Percentiles rank a stretch among this genome's conserved stretches.
Conservation (phyloP, 2,888 invertebrate species). For the Eulithis testata region DNA sequence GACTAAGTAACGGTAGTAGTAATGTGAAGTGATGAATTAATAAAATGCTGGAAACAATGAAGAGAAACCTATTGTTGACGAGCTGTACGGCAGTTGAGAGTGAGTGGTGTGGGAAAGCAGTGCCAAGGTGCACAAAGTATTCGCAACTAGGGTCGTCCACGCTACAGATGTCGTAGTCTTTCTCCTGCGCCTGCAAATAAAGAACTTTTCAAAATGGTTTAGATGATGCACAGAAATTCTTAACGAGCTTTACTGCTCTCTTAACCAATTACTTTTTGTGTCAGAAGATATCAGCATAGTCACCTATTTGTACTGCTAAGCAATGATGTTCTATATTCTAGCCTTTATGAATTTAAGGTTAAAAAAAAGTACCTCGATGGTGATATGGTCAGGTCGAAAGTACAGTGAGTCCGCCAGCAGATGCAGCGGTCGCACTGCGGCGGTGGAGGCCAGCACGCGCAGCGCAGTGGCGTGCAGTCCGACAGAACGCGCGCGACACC, state of each 20-base stretch:
- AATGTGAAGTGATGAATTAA: no score
- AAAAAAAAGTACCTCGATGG: slow-evolving; percentile 48
- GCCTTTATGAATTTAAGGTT: no score
- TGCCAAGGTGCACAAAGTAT: slow-evolving; percentile 66
- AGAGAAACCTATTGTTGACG: slow-evolving; percentile 59
- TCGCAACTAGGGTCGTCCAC: slow-evolving; percentile 65
- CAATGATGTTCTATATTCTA: no score
- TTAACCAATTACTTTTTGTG: no score
- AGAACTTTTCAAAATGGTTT: no score
- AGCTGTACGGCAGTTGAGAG: slow-evolving; percentile 57
- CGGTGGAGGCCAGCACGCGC: slow-evolving; percentile 59
- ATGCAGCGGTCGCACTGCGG: slow-evolving; percentile 54
- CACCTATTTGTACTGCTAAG: no score
- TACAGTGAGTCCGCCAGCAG: slow-evolving; percentile 65
- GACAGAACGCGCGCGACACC: slow-evolving; percentile 50
- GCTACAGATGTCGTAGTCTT: slow-evolving; percentile 67
- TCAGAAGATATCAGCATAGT: no score
- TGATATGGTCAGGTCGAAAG: slow-evolving; percentile 56
- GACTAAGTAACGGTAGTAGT: not conserved
- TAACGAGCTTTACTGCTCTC: no score
- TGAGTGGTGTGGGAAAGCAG: slow-evolving; percentile 60
- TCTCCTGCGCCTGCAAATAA: slow-evolving; percentile 61
- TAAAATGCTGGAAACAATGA: no score
- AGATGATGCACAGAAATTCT: no score
- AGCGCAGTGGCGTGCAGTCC: slow-evolving; percentile 57